Evolutionary conservation across 2,888 invertebrate genomes (phyloP), one percentile per base, ranked within the genome.

Genomic region (Cephus rjabovi): DNA sequence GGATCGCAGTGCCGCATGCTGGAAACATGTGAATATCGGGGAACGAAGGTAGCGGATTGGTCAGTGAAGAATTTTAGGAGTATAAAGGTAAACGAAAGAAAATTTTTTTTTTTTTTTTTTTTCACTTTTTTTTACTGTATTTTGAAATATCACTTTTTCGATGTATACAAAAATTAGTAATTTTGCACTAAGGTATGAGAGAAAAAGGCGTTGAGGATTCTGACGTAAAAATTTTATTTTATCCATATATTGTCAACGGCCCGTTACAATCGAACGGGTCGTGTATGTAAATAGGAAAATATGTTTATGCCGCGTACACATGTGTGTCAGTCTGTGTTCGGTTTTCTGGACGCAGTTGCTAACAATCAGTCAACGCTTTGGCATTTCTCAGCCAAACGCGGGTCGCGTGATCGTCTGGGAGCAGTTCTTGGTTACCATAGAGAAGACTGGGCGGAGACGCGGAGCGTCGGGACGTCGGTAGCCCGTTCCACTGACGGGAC

Each of bases 21-120:
- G 11, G 31, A 71, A 71, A 31, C 31, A 71, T 71, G 71, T 71
- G 15, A 71, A 71, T 12, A 3, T 23, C 31, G 15, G 33, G 12
- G 30, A 31, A 71, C 31, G 69, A 75, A 15, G 35, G 56, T 73
- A 73, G 73, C 76, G 34, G 34, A 15, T 71, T 70, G 71, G 75
- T 34, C 0, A 34, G 23, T 2, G 23, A 23, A 23, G 2, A 23
- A 2, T 56, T 23, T 56, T 23, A 2, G 56, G 56, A 9, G 1
- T 23, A 2, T 23, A 9, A 23, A 56, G 23, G 56, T 56, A 56
- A 56, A 23, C 9, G 23, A 23, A 23, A 9, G 9, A 23, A 6
- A 31, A 1, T 31, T 31, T 31, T 15, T 30, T 30, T 30, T 30
- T 0, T 4, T 40, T 23, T 23, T 23, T 15, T 40, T 1, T 1